A percentile compares a stretch with the other conserved stretches of the same genome.
Evolutionary conservation across 1,140 invertebrate genomes (phyloP).

Genomic region (Ceratina calcarata): DNA sequence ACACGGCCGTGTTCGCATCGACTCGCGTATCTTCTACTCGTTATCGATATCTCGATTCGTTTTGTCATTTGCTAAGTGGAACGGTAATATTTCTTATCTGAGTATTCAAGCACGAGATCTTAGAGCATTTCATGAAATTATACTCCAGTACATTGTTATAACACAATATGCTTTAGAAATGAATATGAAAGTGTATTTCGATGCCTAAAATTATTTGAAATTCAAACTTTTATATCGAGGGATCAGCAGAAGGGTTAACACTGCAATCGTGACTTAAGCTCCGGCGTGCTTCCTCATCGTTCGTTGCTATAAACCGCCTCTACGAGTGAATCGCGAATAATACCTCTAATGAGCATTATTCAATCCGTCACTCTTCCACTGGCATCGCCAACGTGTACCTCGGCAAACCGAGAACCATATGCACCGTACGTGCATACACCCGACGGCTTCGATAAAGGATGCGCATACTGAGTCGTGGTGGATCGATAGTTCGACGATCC

Average conservation of each 20-base stretch:
- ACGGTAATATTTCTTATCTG: neutral
- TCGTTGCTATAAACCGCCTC: neutral
- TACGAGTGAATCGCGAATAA: conserved; percentile 9
- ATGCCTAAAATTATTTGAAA: neutral
- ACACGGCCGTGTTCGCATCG: conserved; percentile 23
- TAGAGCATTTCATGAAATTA: no score
- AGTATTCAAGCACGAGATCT: no score
- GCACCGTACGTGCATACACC: neutral
- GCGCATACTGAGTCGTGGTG: neutral
- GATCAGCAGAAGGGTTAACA: neutral
- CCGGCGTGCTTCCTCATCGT: neutral
- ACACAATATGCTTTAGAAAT: no score
- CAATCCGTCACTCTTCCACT: conserved; percentile 5
- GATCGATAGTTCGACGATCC: conserved; percentile 9
- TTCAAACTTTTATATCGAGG: neutral
- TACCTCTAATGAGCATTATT: conserved; percentile 26
- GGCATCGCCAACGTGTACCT: neutral
- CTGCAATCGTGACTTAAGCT: conserved; percentile 7
- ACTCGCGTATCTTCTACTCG: neutral
- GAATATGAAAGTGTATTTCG: neutral
- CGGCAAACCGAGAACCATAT: no score
- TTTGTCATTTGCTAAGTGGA: neutral
- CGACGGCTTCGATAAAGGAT: neutral
- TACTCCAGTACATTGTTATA: no score
- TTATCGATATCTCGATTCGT: conserved; percentile 1